Base-by-base conservation (phyloP, 1,140 invertebrate species). In the Cherax destructor region DNA sequence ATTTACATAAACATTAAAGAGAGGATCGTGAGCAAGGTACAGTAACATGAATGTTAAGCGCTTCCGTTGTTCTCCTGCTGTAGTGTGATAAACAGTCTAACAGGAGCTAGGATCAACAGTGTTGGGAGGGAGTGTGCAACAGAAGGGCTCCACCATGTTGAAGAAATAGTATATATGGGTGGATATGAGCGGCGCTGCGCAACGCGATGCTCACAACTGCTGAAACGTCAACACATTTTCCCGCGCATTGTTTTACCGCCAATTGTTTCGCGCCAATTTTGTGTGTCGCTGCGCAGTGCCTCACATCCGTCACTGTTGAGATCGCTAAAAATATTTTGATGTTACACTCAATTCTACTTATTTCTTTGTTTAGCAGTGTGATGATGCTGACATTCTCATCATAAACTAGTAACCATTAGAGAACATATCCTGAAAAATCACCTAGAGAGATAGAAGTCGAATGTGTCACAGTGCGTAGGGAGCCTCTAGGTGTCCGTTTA, bases 201-300 rank as follows among this genome's bases (percentile, higher is more conserved):
- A 90, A 21, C 80, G 49, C 24, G 85, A 86, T 86, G 85, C 85
- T 86, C 88, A 90, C 69, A 83, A 21, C 69, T 18, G n/a, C 88
- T 72, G 84, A 83, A 76, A 90, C 84, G 88, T 84, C 88, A 90
- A 89, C 80, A 90, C 69, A 90, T n/a, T 83, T 83, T 84, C 80
- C 88, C 88, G 88, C 88, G 80, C 88, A 59, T 90, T 90, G 88
- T 90, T 90, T 90, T 90, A 90, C 88, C 56, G 72, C 88, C 88
- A 90, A 90, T 90, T 90, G 88, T 90, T 90, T 84, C 72, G 69
- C 88, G 72, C 80, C 80, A 65, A 61, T 65, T 52, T 77, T 52
- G 69, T 52, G 49, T 30, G 21, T 50, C 24, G 77, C 69, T 52
- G 30, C 65, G 13, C 24, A 56, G 88, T 59, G 69, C 56, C 56